Evolutionary conservation across 2,797 vertebrate genomes (phyloP).

Genomic region (Geotrypetes seraphini): DNA sequence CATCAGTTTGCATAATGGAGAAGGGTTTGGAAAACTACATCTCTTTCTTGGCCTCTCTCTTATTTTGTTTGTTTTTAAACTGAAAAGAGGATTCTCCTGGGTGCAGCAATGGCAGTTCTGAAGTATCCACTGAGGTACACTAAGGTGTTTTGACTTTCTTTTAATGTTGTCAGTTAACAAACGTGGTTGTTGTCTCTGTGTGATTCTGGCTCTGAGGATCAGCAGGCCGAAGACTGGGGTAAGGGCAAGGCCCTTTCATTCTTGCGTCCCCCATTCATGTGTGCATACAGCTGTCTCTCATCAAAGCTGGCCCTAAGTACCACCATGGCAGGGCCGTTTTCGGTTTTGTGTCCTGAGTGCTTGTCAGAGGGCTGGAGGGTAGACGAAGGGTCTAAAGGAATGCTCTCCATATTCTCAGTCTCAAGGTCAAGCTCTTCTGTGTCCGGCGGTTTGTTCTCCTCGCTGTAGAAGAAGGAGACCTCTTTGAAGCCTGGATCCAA

Average conservation of each 20-base stretch:
- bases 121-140: slow-evolving; percentile 74
- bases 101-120: slow-evolving; percentile 65
- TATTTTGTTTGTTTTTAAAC: slow-evolving; percentile 58
- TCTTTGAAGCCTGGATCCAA: slow-evolving; percentile 84
- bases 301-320: slow-evolving; percentile 82
- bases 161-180: slow-evolving; percentile 8
- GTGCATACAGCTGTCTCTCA: slow-evolving; percentile 87
- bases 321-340: slow-evolving; percentile 79
- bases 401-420: slow-evolving; percentile 92
- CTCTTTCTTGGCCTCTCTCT: too few species aligned
- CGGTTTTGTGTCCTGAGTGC: slow-evolving; percentile 75
- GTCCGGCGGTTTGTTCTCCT: slow-evolving; percentile 94
- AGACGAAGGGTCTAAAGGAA: slow-evolving; percentile 84
- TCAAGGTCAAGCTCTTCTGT: slow-evolving; percentile 90
- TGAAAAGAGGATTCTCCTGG: slow-evolving; percentile 62
- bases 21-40: too few species aligned
- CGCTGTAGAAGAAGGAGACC: slow-evolving; percentile 96
- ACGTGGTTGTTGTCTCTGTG: slow-evolving; percentile 1
- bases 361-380: slow-evolving; percentile 76
- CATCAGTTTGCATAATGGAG: slow-evolving; percentile 63
- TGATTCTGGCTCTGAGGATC: slow-evolving; percentile 50
- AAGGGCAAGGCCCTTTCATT: slow-evolving; percentile 86
- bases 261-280: slow-evolving; percentile 95
- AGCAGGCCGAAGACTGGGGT: slow-evolving; percentile 97
- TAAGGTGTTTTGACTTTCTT: slow-evolving; percentile 50